These are phyloP conservation scores for Gadus macrocephalus DNA, from an alignment of 2,113 vertebrate genomes.

Conservation along the genomic window DNA sequence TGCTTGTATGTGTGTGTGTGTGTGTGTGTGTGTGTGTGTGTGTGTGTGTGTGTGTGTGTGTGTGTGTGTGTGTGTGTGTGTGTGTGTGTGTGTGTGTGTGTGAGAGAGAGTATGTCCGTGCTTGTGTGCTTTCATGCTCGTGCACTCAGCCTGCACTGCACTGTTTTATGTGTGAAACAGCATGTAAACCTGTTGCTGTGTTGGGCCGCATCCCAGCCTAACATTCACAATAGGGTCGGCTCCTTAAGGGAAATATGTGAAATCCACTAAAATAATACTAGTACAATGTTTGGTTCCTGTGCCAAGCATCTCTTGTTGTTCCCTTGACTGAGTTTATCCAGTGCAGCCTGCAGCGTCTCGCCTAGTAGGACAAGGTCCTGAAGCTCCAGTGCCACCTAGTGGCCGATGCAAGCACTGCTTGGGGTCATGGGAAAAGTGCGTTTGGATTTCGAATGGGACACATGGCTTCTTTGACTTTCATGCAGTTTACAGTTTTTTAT, in stretches of 20 bases:
- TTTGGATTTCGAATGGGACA: conserved; percentile 32
- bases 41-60: not conserved
- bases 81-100: not conserved
- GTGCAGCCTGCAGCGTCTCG: not conserved
- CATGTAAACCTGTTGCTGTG: conserved; percentile 20
- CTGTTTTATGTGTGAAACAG: not conserved
- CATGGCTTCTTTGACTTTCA: conserved; percentile 51
- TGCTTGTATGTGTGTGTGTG: not conserved
- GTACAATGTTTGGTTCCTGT: not conserved
- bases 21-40: not conserved
- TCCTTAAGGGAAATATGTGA: conserved; percentile 50
- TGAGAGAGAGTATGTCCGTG: not conserved
- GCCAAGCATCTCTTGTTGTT: no score
- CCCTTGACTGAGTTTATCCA: conserved; percentile 8
- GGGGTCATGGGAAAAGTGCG: conserved; percentile 2
- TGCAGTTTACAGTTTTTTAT: conserved; percentile 52
- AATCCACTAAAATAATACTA: conserved; percentile 48
- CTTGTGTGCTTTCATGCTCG: not conserved
- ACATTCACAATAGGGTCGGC: conserved; percentile 40
- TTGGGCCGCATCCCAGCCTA: conserved; percentile 21
- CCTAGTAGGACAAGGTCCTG: not conserved
- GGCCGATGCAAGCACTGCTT: conserved; percentile 8
- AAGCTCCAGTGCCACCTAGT: conserved; percentile 63
- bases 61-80: not conserved
- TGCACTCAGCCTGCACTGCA: not conserved